Evolutionary conservation across 2,113 vertebrate species (phyloP), one percentile per base, ranked within the genome.

Genomic region (Nicator chloris): DNA sequence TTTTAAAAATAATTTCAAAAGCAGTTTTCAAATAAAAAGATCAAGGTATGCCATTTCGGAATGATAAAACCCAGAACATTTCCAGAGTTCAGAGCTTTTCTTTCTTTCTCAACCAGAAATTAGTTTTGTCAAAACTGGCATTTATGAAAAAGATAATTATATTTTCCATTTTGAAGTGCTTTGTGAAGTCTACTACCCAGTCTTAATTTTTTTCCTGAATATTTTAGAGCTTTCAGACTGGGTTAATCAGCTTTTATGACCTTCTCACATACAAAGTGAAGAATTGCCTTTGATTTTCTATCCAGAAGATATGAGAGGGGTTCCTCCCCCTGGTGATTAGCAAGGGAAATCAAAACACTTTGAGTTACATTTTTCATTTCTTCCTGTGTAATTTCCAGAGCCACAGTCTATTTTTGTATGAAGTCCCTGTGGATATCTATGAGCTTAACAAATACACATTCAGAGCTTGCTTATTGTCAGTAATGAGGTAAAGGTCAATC

Each of bases 401-500:
- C 53, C 63, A 57, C 3, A 10, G 35, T 35, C 53, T 92, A 73
- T 95, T 94, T 92, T 68, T 82, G 15, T 59, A 40, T 57, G 20
- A 83, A 82, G 65, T 93, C 86, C 59, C 88, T 11, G 24, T 85
- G 78, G 86, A 42, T 91, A 49, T 49, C 49, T 66, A 4, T n/a
- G 53, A 87, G 35, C 80, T 93, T 90, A 94, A 80, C 33, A 93
- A 90, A 93, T 30, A 82, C 54, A 91, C 47, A 30, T 86, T 85
- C 71, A 92, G 71, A 96, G 37, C 21, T 82, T 72, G 59, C 22
- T 86, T 84, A 91, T 81, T 19, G 4, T 73, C 91, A 65, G 64
- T 86, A 96, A 96, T 79, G 86, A 93, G 88, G 82, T 91, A 95
- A 95, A 88, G 78, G 92, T 89, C 93, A 90, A 40, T 60, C 79